phyloP scores from a whole-genome alignment of 2,113 vertebrate species.

The Centropus bengalensis region DNA sequence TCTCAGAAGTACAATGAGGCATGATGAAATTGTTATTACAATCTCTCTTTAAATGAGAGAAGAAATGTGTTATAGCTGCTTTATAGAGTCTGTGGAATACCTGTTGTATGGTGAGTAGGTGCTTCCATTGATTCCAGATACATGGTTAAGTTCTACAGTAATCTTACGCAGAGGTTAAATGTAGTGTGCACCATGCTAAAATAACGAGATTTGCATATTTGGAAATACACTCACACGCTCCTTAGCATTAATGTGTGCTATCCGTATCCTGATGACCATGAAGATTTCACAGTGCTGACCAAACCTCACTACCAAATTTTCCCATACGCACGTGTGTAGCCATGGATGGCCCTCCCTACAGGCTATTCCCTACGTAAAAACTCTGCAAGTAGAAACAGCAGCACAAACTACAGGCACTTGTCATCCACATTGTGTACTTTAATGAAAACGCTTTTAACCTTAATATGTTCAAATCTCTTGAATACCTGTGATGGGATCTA shows the following conservation, averaged over 20 bases:
- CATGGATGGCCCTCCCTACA: neutral
- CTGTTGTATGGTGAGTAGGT: neutral
- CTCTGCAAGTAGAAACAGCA: neutral
- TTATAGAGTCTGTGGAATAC: neutral
- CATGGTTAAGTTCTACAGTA: neutral
- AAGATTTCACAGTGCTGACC: neutral
- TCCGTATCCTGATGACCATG: neutral
- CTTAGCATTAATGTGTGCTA: neutral
- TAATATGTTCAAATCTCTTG: neutral
- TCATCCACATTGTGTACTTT: neutral
- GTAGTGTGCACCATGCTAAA: neutral
- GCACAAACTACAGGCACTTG: neutral
- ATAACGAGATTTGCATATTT: neutral
- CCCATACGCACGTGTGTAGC: accelerated
- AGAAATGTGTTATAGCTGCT: neutral
- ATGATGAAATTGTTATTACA: neutral
- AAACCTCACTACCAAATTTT: neutral
- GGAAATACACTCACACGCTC: neutral
- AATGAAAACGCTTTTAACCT: neutral
- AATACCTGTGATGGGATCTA: neutral
- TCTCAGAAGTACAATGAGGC: neutral
- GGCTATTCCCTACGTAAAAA: neutral
- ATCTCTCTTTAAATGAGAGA: neutral
- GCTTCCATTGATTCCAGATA: neutral
- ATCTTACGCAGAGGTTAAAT: neutral